Evolutionary conservation across 2,888 invertebrate species (phyloP).

Genomic region (Ophonus ardosiacus): DNA sequence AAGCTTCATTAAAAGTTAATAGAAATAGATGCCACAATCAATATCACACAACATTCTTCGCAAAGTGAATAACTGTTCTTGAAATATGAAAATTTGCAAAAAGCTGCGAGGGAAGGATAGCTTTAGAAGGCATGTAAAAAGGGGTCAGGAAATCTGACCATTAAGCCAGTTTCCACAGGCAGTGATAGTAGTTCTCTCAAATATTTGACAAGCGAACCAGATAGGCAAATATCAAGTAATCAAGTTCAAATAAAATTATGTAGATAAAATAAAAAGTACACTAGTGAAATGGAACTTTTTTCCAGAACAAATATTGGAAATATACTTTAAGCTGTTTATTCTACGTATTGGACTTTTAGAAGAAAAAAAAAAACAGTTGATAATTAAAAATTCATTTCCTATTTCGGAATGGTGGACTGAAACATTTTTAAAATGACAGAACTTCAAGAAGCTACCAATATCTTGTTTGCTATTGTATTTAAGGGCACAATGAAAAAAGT

Average conservation of each 20-base stretch:
- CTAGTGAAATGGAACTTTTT: slow-evolving; percentile 19
- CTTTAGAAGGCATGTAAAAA: not conserved
- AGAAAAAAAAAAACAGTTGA: slow-evolving; percentile 4
- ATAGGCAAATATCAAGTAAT: slow-evolving; percentile 48
- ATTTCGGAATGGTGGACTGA: not conserved
- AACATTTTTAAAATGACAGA: slow-evolving; percentile 12
- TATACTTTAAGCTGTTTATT: slow-evolving; percentile 31
- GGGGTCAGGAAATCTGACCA: slow-evolving; percentile 12
- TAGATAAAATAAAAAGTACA: slow-evolving; percentile 49
- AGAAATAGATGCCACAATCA: slow-evolving; percentile 11
- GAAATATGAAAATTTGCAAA: slow-evolving; percentile 33
- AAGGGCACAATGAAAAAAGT: slow-evolving; percentile 21
- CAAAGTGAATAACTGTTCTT: not conserved
- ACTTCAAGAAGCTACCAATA: slow-evolving; percentile 31
- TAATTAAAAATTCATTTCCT: slow-evolving; percentile 19
- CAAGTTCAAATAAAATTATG: slow-evolving; percentile 52
- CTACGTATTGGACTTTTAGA: not conserved
- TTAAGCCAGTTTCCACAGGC: not conserved
- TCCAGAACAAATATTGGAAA: slow-evolving; percentile 48
- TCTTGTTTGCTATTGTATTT: slow-evolving; percentile 31
- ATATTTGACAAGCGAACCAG: slow-evolving; percentile 43
- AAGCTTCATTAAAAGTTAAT: slow-evolving; percentile 18
- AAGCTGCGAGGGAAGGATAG: not conserved
- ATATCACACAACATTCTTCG: not conserved
- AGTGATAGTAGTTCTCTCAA: slow-evolving; percentile 27